Percentiles rank a stretch among this genome's conserved stretches.
phyloP scores from a whole-genome alignment of 2,113 vertebrate genomes.

The Pholis gunnellus region DNA sequence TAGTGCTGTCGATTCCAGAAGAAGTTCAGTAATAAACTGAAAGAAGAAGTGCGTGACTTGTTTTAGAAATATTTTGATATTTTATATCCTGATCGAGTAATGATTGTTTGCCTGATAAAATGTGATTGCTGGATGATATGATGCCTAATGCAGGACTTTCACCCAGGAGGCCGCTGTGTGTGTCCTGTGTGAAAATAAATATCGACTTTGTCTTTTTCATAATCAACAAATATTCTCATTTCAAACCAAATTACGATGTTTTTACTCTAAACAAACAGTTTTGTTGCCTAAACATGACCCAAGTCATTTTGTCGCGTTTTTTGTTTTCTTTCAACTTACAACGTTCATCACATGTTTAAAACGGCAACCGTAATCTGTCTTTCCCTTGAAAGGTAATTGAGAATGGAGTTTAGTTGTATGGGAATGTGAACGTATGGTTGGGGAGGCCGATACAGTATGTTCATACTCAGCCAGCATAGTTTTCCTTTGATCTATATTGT shows the following conservation, averaged over 20 bases:
- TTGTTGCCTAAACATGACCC: too few relatives aligned
- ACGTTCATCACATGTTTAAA: not conserved
- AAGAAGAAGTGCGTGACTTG: not conserved
- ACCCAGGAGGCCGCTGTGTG: not conserved
- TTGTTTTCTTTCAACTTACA: not conserved
- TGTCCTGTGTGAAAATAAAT: not conserved
- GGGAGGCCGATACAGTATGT: too few relatives aligned
- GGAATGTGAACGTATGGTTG: not conserved
- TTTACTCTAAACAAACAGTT: not conserved
- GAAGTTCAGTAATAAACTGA: not conserved
- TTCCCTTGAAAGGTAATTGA: not conserved
- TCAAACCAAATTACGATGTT: not conserved
- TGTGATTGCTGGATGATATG: not conserved
- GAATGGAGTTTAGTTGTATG: not conserved
- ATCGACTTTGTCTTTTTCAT: not conserved
- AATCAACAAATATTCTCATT: not conserved
- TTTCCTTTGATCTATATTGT: not conserved
- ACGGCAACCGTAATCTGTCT: not conserved
- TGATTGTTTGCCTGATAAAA: conserved; percentile 3
- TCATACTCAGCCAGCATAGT: not conserved
- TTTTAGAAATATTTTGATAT: not conserved
- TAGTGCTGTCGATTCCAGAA: not conserved
- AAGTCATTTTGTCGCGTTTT: not conserved
- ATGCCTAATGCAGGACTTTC: not conserved
- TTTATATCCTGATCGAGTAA: not conserved